Base-by-base conservation (phyloP, 2,113 vertebrate species). In the Perca schrenkii region DNA sequence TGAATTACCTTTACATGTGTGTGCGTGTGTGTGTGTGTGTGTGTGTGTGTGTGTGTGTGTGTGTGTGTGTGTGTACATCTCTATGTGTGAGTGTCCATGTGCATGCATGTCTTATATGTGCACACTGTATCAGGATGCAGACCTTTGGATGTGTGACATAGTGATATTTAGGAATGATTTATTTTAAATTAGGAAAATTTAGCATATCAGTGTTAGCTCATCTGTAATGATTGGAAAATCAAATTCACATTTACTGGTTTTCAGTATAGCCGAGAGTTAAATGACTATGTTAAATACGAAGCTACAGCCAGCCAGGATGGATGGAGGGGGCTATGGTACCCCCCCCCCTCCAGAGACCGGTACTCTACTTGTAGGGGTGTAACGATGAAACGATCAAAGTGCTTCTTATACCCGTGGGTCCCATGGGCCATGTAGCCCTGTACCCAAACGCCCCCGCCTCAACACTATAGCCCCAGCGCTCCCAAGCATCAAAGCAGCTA, bases 311-410 rank as follows among this genome's bases (percentile, higher is more conserved):
- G 15, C 43, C 43, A 66, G 31, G 4, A 34, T 34, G 31, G 71
- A 66, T 0, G 3, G 62, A 71, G 56, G 69, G 65, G 75, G 57
- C 40, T 75, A 75, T 53, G 58, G 72, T 34, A 22, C 73, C 74
- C 49, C 36, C 74, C 49, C 36, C 70, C 74, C 84, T 84, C 66
- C 40, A 72, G 82, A 87, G 90, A 84, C 70, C 63, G 15, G 25
- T 53, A 36, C 68, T 73, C 72, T 79, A 94, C 93, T 94, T 89
- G 86, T 88, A 84, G 77, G 71, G 19, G 0, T 64, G 83, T 79
- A 85, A 83, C n/a, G n/a, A n/a, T n/a, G n/a, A n/a, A 1, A 82
- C 93, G 95, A 96, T 96, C 96, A 97, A 97, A 97, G 96, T 56
- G 56, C 28, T 56, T 63, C 79, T 84, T 82, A 91, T 92, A 90